Evolutionary conservation across 2,888 invertebrate species (phyloP), one percentile per base, ranked within the genome.

Genomic region (Hirtodrosophila alboralis): DNA sequence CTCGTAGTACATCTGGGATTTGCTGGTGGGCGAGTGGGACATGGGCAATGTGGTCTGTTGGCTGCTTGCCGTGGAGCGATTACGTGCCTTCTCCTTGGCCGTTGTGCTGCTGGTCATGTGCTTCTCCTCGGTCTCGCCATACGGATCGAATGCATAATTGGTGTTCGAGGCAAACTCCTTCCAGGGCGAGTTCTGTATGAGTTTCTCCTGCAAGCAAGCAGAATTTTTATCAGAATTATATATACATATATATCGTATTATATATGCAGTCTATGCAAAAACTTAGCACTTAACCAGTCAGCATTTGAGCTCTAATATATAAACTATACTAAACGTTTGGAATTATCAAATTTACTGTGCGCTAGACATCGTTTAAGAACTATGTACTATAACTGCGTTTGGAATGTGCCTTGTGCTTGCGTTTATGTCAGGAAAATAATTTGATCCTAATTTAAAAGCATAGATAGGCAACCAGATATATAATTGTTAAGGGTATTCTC

Each of bases 131-230:
- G 95, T 94, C 81, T 96, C 96, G n/a, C 90, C 90, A 89, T 95
- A 96, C 0, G 96, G 94, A 84, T 97, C 97, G 90, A 97, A 97
- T 0, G 96, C 97, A 90, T 96, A 97, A 91, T 97, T 97, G 0
- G 96, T 96, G 90, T 95, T 96, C 1, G 94, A 92, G 45, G 89
- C 84, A 89, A 96, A 97, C 88, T 97, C 97, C 88, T 96, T 96
- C 97, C 97, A 97, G 0, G 96, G 96, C 12, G 95, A 94, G 89
- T 94, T 95, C 14, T 95, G 95, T 75, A 96, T 95, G 40, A 96
- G 91, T 77, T 95, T 95, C 79, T 96, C 96, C 96, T 96, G 92
- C 16, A 91, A 73, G 34, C 41, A 67, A 34, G 40, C 31, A 59
- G 13, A 59, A 8, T 10, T 38, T 47, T 34, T 27, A 38, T 1